Evolutionary conservation across 2,888 invertebrate species (phyloP).

Genomic region (Phragmatobia fuliginosa): DNA sequence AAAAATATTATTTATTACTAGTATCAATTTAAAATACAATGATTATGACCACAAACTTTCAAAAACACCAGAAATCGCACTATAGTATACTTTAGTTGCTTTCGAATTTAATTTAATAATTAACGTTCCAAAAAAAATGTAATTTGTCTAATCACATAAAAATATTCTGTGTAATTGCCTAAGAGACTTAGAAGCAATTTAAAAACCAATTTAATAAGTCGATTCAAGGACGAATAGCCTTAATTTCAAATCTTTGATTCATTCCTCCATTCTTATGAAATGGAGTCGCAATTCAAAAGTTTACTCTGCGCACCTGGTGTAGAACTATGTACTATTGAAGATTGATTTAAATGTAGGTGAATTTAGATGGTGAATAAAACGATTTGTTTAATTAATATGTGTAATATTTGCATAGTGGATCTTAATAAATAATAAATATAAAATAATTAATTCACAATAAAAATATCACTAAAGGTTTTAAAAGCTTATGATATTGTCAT

Average conservation of each 20-base stretch:
- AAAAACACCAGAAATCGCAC: too few species aligned
- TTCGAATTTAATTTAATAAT: background rate
- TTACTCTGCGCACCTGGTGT: constrained; percentile 8
- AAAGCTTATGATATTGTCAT: too few species aligned
- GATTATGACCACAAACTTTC: background rate
- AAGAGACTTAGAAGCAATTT: constrained; percentile 43
- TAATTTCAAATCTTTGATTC: constrained; percentile 28
- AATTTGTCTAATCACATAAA: background rate
- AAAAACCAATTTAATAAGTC: constrained; percentile 54
- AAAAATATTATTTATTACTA: too few species aligned
- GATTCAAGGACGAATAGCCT: constrained; percentile 26
- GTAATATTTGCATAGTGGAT: too few species aligned
- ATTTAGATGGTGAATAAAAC: background rate
- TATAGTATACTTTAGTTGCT: background rate
- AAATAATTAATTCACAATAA: too few species aligned
- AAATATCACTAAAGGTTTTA: too few species aligned
- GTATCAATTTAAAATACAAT: too few species aligned
- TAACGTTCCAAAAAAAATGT: background rate
- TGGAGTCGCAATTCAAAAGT: constrained; percentile 10
- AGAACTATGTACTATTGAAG: background rate
- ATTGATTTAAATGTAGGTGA: background rate
- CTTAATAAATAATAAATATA: too few species aligned
- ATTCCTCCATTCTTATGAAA: constrained; percentile 28
- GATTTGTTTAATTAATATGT: background rate
- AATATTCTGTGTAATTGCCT: background rate